Evolutionary conservation across 2,888 invertebrate species (phyloP).

Genomic region (Dynastes grantii): DNA sequence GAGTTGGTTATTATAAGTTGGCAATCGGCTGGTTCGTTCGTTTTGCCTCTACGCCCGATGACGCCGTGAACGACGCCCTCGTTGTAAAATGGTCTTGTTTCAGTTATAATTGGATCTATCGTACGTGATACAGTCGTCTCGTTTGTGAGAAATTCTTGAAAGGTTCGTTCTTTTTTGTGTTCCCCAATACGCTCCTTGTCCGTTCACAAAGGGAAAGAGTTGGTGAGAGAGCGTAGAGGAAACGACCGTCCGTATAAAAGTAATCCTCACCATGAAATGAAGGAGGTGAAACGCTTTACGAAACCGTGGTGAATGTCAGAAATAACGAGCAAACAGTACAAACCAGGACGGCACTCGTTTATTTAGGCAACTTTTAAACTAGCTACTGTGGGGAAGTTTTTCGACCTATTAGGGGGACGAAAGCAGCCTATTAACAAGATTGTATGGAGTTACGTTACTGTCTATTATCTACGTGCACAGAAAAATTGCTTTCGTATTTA

Average conservation of each 20-base stretch:
- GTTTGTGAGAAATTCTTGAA: slow-evolving; percentile 35
- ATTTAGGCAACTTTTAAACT: slow-evolving; percentile 25
- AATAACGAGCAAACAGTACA: slow-evolving; percentile 30
- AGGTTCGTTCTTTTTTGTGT: slow-evolving; percentile 13
- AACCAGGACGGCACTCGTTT: slow-evolving; percentile 17
- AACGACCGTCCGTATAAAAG: slow-evolving; percentile 24
- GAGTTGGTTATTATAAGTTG: slow-evolving; percentile 53
- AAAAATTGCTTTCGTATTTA: neutral
- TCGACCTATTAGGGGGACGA: neutral
- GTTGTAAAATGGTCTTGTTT: slow-evolving; percentile 54
- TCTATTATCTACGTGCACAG: neutral
- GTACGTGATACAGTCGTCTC: slow-evolving; percentile 56
- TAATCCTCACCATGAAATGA: slow-evolving; percentile 19
- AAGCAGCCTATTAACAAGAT: neutral
- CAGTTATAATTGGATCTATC: slow-evolving; percentile 59
- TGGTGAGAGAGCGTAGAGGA: neutral
- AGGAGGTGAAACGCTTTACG: slow-evolving; percentile 25
- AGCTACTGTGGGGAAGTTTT: slow-evolving; percentile 1
- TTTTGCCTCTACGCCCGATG: slow-evolving; percentile 28
- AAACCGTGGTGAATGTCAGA: slow-evolving; percentile 26
- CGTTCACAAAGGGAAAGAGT: neutral
- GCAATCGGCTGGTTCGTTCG: slow-evolving; percentile 50
- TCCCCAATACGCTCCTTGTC: neutral
- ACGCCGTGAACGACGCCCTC: neutral
- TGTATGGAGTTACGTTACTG: neutral